Evolutionary conservation across 2,888 invertebrate species (phyloP).

Genomic region (Drosophila rellima): DNA sequence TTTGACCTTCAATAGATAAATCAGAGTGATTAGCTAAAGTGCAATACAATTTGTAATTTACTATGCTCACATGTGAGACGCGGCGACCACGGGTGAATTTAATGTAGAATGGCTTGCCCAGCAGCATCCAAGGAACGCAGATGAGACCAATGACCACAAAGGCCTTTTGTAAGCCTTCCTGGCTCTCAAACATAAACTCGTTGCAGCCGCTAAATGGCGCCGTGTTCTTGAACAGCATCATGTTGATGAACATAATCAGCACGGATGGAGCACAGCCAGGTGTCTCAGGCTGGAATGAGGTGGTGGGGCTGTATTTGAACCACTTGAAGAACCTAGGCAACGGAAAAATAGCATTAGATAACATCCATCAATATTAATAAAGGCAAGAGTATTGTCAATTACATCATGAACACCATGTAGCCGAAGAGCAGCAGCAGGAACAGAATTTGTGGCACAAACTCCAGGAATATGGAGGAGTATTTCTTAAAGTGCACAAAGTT

Average conservation of each 20-base stretch:
- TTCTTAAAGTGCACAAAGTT: slow-evolving; percentile 92
- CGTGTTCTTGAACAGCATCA: slow-evolving; percentile 90
- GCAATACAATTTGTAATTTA: neutral
- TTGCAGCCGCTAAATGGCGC: slow-evolving; percentile 86
- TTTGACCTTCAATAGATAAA: slow-evolving; percentile 62
- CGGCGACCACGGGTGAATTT: slow-evolving; percentile 78
- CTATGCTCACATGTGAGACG: slow-evolving; percentile 65
- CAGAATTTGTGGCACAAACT: slow-evolving; percentile 96
- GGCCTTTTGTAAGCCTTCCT: slow-evolving; percentile 90
- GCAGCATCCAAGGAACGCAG: slow-evolving; percentile 97
- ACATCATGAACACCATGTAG: slow-evolving; percentile 96
- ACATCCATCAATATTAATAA: no score
- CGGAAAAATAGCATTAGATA: neutral
- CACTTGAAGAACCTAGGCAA: slow-evolving; percentile 92
- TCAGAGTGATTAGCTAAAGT: neutral
- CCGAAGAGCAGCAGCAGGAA: slow-evolving; percentile 95
- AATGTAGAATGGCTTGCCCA: slow-evolving; percentile 95
- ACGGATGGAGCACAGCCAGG: slow-evolving; percentile 91
- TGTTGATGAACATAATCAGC: slow-evolving; percentile 92
- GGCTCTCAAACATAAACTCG: slow-evolving; percentile 90
- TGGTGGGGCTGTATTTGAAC: slow-evolving; percentile 89
- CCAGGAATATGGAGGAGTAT: slow-evolving; percentile 90
- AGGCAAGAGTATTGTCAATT: slow-evolving; percentile 14
- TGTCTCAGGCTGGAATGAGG: slow-evolving; percentile 76
- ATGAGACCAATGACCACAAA: slow-evolving; percentile 93